phyloP scores from a whole-genome alignment of 2,888 invertebrate species.

The Hedya salicella region DNA sequence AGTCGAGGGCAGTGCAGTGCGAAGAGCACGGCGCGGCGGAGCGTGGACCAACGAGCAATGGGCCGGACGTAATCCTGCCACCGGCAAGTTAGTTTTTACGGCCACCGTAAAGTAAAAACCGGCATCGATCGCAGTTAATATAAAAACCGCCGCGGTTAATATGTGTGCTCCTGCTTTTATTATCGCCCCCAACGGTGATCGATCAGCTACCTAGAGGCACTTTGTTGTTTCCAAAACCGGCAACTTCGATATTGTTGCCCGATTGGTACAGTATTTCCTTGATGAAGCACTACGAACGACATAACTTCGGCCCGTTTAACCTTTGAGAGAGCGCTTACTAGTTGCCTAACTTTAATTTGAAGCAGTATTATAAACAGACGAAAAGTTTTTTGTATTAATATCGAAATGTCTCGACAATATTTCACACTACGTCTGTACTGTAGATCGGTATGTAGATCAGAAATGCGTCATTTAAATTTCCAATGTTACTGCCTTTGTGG shows the following conservation, averaged over 20 bases:
- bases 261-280: slow-evolving; percentile 56
- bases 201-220: slow-evolving; percentile 59
- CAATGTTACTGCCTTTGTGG: too few relatives aligned
- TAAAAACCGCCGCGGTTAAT: slow-evolving; percentile 61
- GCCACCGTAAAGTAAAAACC: slow-evolving; percentile 70
- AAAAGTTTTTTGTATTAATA: not conserved
- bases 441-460: too few relatives aligned
- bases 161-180: slow-evolving; percentile 56
- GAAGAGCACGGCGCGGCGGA: slow-evolving; percentile 53
- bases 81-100: slow-evolving; percentile 74
- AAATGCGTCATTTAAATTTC: too few relatives aligned
- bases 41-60: slow-evolving; percentile 63
- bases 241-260: slow-evolving; percentile 48
- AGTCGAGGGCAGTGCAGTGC: slow-evolving; percentile 32
- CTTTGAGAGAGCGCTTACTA: slow-evolving; percentile 35
- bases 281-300: slow-evolving; percentile 63
- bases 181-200: slow-evolving; percentile 57
- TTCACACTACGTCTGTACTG: too few relatives aligned
- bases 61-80: slow-evolving; percentile 68
- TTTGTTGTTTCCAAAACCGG: slow-evolving; percentile 56
- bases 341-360: slow-evolving; percentile 26
- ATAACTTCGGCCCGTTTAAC: slow-evolving; percentile 53
- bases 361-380: slow-evolving; percentile 8
- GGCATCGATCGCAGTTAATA: slow-evolving; percentile 68
- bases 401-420: not conserved